phyloP scores from a whole-genome alignment of 2,797 vertebrate genomes.

The Fistularia commersonii region DNA sequence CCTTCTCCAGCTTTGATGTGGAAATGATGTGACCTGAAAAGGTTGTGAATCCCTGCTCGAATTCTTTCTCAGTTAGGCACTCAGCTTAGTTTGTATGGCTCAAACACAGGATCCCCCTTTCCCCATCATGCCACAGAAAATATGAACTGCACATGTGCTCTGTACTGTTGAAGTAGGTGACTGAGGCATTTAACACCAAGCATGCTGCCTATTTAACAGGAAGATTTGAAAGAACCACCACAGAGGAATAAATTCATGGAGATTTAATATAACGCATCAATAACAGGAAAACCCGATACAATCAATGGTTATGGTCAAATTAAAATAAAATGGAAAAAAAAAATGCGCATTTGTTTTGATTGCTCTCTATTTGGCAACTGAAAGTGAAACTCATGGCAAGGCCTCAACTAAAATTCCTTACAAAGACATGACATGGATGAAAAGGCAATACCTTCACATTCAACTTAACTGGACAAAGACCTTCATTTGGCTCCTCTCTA shows the following conservation, averaged over 20 bases:
- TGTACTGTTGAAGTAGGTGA: too few species aligned
- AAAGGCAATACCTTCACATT: conserved; percentile 30
- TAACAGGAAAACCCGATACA: conserved; percentile 78
- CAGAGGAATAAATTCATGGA: conserved; percentile 72
- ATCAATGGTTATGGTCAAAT: conserved; percentile 80
- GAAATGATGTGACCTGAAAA: too few species aligned
- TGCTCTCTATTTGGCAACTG: conserved; percentile 69
- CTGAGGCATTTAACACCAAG: too few species aligned
- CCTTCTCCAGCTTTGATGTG: too few species aligned
- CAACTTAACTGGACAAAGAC: conserved; percentile 25
- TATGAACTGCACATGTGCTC: too few species aligned
- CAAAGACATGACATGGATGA: conserved; percentile 13
- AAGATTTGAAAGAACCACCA: conserved; percentile 27
- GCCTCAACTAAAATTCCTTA: conserved; percentile 60
- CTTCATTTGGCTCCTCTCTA: too few species aligned
- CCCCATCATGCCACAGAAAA: too few species aligned
- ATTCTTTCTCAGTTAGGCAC: too few species aligned
- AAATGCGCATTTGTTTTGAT: conserved; percentile 76
- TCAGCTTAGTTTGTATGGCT: too few species aligned
- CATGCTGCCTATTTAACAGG: too few species aligned
- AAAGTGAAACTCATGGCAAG: conserved; percentile 78
- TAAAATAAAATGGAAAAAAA: conserved; percentile 66
- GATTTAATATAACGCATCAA: conserved; percentile 87
- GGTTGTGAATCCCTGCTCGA: too few species aligned
- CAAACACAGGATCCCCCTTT: too few species aligned